A percentile compares a stretch with the other conserved stretches of the same genome.
Conservation (phyloP, 1,140 invertebrate genomes). For the Musca vetustissima region DNA sequence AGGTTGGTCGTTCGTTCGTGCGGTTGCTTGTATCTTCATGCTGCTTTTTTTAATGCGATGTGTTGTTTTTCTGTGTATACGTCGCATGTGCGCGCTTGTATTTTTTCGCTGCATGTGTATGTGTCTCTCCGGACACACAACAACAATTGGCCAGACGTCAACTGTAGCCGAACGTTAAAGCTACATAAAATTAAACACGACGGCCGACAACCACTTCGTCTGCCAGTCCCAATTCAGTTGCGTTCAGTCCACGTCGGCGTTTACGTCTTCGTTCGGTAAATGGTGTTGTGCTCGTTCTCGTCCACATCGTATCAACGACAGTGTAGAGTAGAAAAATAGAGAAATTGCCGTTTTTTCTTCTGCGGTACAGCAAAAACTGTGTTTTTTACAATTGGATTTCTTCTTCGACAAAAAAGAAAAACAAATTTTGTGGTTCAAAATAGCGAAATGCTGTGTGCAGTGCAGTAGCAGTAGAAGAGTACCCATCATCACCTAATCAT, state of each 20-base stretch:
- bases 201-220: slow-evolving; percentile 14
- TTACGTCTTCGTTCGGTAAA: slow-evolving; percentile 9
- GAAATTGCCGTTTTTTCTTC: too few relatives aligned
- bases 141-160: not conserved
- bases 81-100: not conserved
- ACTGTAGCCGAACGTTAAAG: slow-evolving; percentile 19
- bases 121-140: not conserved
- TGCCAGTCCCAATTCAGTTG: slow-evolving; percentile 4
- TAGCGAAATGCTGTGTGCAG: not conserved
- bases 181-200: slow-evolving; percentile 17
- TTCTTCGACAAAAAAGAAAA: slow-evolving; percentile 8
- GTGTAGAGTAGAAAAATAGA: too few relatives aligned
- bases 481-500: slow-evolving; percentile 13
- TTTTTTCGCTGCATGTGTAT: not conserved
- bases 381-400: slow-evolving; percentile 24
- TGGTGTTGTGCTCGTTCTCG: too few relatives aligned
- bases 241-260: slow-evolving; percentile 18
- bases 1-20: not conserved
- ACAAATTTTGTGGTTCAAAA: slow-evolving; percentile 4
- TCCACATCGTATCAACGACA: too few relatives aligned
- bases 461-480: slow-evolving; percentile 11
- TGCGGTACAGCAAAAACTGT: not conserved
- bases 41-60: not conserved
- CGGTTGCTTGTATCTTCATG: not conserved
- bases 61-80: not conserved